Evolutionary conservation across 2,113 vertebrate species (phyloP), one percentile per base, ranked within the genome.

Genomic region (Abramis brama): DNA sequence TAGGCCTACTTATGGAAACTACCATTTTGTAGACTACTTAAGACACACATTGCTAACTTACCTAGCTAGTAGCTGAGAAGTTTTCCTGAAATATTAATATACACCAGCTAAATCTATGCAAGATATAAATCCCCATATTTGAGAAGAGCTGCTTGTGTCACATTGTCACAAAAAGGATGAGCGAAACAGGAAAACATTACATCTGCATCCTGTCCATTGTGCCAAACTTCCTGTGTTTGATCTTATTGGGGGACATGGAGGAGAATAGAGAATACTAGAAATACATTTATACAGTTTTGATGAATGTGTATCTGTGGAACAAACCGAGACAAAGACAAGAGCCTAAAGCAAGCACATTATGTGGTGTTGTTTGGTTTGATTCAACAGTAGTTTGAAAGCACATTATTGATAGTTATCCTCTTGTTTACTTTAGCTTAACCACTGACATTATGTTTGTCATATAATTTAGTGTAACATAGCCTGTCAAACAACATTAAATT

Each of bases 161-260:
- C 21, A 36, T 21, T 52, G 11, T 52, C 25, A 30, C 7, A 73
- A 71, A n/a, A 86, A 33, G 33, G 43, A n/a, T 47, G 36, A 47
- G 33, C 33, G 11, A 59, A 60, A 25, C 43, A 75, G 79, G 68
- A 82, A 86, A 86, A 64, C n/a, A 23, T 25, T 82, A 39, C 50
- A 71, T 81, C 85, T 81, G 78, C 30, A 75, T 86, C 85, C 85
- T 86, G 85, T 86, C 52, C 85, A 86, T 82, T 82, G 79, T 82
- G 52, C 23, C 66, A 64, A 60, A 86, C 25, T 75, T 86, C 79
- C 85, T 75, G 78, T 47, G 64, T 23, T 73, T 82, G 39, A 55
- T 45, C 11, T 57, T 39, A 47, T 2, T 79, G 50, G 3, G 62
- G 85, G 3, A 39, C 3, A 4, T 17, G 13, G 5, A 75, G n/a